phyloP scores from a whole-genome alignment of 2,888 invertebrate species.

The Uloborus plumipes region DNA sequence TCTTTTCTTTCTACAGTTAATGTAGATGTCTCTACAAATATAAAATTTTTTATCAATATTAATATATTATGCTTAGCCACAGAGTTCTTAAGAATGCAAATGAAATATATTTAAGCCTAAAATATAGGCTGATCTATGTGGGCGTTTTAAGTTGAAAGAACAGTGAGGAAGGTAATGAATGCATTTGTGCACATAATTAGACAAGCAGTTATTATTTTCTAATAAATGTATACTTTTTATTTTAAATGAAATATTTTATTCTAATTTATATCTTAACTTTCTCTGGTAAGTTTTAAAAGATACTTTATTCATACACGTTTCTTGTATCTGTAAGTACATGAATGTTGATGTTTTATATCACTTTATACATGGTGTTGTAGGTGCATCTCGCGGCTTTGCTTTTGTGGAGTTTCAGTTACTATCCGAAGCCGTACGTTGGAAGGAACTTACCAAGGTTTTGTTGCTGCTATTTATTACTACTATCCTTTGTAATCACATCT shows the following conservation, averaged over 20 bases:
- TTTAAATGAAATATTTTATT: slow-evolving; percentile 6
- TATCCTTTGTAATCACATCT: slow-evolving; percentile 36
- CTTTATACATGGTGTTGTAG: slow-evolving; percentile 64
- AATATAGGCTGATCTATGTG: no score
- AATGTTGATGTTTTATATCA: slow-evolving; percentile 60
- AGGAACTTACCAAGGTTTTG: slow-evolving; percentile 89
- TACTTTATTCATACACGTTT: slow-evolving; percentile 36
- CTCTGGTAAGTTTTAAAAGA: slow-evolving; percentile 23
- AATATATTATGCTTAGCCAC: no score
- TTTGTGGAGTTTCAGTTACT: slow-evolving; percentile 94
- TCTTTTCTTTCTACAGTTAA: no score
- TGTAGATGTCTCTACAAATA: no score
- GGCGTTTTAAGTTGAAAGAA: no score
- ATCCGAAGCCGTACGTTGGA: slow-evolving; percentile 90
- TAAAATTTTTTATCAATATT: no score
- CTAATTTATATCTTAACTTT: background rate
- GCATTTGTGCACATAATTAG: background rate
- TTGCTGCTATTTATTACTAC: slow-evolving; percentile 64
- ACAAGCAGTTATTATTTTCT: background rate
- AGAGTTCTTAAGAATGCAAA: no score
- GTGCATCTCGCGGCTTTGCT: slow-evolving; percentile 65
- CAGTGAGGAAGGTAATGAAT: background rate
- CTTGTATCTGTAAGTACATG: slow-evolving; percentile 40
- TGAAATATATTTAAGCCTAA: no score
- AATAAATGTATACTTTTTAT: background rate